Evolutionary conservation across 2,888 invertebrate genomes (phyloP).

Genomic region (Polydesmus complanatus): DNA sequence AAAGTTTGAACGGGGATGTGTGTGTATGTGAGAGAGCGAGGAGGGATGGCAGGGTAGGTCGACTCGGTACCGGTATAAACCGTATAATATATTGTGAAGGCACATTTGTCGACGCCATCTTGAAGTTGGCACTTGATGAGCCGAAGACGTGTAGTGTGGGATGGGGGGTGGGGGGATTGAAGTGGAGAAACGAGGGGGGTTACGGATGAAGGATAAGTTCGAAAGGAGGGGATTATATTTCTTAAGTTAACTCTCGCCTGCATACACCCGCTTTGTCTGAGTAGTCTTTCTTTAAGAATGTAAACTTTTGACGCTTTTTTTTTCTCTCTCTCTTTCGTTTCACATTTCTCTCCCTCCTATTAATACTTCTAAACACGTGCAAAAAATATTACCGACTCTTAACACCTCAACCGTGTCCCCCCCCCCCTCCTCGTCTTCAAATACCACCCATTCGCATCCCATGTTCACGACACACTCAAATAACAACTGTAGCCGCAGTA

Average conservation of each 20-base stretch:
- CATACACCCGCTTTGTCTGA: neutral
- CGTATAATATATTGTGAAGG: neutral
- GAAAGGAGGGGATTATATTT: neutral
- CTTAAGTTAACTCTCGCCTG: neutral
- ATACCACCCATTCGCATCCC: neutral
- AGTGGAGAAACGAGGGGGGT: too few relatives aligned
- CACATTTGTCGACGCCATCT: neutral
- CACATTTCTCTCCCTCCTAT: neutral
- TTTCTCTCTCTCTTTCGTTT: neutral
- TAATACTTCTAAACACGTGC: neutral
- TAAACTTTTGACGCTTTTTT: neutral
- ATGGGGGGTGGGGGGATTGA: neutral
- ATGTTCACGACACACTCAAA: neutral
- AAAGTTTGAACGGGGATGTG: neutral
- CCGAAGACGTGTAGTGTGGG: neutral
- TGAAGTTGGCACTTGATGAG: neutral
- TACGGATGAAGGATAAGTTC: too few relatives aligned
- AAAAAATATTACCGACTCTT: neutral
- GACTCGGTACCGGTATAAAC: too few relatives aligned
- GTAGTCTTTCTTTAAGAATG: neutral
- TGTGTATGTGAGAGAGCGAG: neutral
- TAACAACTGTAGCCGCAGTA: neutral
- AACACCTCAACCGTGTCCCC: neutral
- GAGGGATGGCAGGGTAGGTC: neutral
- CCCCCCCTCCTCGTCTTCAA: neutral